Base-by-base conservation (phyloP, 92 coral and sea anemone genomes). In the Muricea muricata region DNA sequence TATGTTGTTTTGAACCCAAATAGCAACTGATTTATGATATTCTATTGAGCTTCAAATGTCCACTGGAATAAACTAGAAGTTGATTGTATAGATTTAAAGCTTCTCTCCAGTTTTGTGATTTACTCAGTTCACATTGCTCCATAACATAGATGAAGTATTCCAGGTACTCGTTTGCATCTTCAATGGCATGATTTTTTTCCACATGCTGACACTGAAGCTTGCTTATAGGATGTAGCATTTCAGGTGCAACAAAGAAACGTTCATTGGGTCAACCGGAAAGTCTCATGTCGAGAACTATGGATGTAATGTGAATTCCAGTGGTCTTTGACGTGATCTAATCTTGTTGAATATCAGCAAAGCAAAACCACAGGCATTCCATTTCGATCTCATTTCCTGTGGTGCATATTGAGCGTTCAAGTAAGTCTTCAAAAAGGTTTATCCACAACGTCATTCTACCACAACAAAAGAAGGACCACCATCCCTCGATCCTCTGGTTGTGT, bases 81-180 rank as follows among this genome's bases (percentile, higher is more conserved):
- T 87, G 42, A 37, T 88, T 83, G 65, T 89, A 89, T 71, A 89
- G 71, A 65, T 85, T 56, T 48, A 89, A 65, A 18, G 89, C 86
- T 79, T 89, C 92, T 26, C 77, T 65, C 90, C 92, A 84, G 83
- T 89, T 85, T 74, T 73, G 55, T 58, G 86, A 83, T 14, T 60
- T 29, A 33, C 45, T 58, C 71, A 72, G 87, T 56, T 81, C 86
- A 73, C 42, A 54, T 26, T 37, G 79, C 25, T 46, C 31, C 50
- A 73, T 35, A 28, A 73, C 79, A 73, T 73, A 54, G 23, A 17
- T 39, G 15, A 63, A 63, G 70, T 63, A 63, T 8, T 63, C 70
- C 10, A 4, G 18, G 70, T 30, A 70, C 52, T 70, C 76, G 39
- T 70, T 70, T 70, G 76, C 31, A 9, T 70, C 54, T 35, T 70